Percentiles rank a stretch among this genome's conserved stretches.
These are phyloP conservation scores for Spongia lamella DNA, from an alignment of 37 sponge, comb jelly and placozoan species.

Conservation along the genomic window DNA sequence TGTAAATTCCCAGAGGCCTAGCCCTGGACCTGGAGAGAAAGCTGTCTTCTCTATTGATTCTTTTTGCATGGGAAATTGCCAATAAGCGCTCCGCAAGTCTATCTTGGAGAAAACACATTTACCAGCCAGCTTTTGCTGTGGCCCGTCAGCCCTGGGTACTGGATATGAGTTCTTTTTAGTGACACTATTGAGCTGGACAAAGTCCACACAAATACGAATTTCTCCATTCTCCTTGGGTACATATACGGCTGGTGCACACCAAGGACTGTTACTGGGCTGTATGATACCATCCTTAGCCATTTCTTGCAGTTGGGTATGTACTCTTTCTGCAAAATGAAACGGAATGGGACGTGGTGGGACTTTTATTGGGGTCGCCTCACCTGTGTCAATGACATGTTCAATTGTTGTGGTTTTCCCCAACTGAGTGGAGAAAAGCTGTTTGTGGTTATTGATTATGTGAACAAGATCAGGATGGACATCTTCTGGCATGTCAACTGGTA, in stretches of 20 bases:
- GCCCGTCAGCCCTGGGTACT: slow-evolving; percentile 15
- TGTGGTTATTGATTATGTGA: not conserved
- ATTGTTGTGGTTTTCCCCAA: not conserved
- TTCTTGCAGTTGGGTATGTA: not conserved
- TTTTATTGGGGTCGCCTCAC: not conserved
- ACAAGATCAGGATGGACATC: slow-evolving; percentile 3
- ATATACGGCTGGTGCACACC: too few species aligned
- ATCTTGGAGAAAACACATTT: slow-evolving; percentile 4
- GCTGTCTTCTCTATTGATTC: too few species aligned
- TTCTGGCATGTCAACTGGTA: not conserved
- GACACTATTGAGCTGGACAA: not conserved
- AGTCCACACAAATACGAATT: slow-evolving; percentile 16
- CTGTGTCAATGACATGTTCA: slow-evolving; percentile 11
- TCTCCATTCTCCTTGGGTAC: slow-evolving; percentile 4
- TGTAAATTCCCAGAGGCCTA: too few species aligned
- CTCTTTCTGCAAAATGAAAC: not conserved
- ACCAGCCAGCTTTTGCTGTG: too few species aligned
- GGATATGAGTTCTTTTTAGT: slow-evolving; percentile 13
- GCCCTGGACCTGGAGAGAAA: too few species aligned
- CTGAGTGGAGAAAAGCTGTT: not conserved
- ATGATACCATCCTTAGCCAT: not conserved
- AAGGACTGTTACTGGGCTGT: not conserved
- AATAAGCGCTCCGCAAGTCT: slow-evolving; percentile 2
- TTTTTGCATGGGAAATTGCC: slow-evolving; percentile 4
- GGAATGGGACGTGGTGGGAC: slow-evolving; percentile 13